Evolutionary conservation across 2,113 vertebrate species (phyloP).

Genomic region (Labeo catla): DNA sequence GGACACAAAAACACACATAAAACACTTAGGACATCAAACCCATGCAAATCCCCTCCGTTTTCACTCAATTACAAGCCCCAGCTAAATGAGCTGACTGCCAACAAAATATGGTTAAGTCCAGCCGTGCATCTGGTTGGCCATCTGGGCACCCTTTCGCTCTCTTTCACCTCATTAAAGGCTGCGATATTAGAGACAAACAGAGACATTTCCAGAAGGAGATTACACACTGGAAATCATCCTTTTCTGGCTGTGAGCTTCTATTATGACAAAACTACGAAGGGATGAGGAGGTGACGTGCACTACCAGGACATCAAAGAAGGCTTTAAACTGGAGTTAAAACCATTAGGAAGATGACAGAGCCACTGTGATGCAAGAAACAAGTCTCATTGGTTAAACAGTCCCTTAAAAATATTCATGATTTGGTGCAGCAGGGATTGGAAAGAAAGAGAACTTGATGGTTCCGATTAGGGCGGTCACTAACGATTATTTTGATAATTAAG

Average conservation of each 20-base stretch:
- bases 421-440: neutral
- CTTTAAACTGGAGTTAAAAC: slow-evolving; percentile 15
- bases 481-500: no score
- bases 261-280: neutral
- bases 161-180: neutral
- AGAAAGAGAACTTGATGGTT: neutral
- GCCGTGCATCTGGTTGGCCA: slow-evolving; percentile 66
- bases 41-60: slow-evolving; percentile 30
- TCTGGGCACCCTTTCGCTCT: slow-evolving; percentile 59
- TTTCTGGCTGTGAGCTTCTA: slow-evolving; percentile 4
- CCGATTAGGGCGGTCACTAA: no score
- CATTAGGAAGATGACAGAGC: neutral
- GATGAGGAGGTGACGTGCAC: neutral
- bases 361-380: neutral
- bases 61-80: slow-evolving; percentile 26
- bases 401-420: neutral
- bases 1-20: slow-evolving; percentile 39
- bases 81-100: slow-evolving; percentile 52
- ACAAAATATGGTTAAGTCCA: slow-evolving; percentile 58
- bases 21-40: slow-evolving; percentile 37
- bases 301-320: neutral
- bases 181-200: slow-evolving; percentile 3
- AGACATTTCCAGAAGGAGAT: slow-evolving; percentile 24
- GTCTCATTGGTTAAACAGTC: neutral
- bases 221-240: neutral